Base-by-base conservation (phyloP, 2,797 vertebrate genomes). In the Amphiprion clarkii region DNA sequence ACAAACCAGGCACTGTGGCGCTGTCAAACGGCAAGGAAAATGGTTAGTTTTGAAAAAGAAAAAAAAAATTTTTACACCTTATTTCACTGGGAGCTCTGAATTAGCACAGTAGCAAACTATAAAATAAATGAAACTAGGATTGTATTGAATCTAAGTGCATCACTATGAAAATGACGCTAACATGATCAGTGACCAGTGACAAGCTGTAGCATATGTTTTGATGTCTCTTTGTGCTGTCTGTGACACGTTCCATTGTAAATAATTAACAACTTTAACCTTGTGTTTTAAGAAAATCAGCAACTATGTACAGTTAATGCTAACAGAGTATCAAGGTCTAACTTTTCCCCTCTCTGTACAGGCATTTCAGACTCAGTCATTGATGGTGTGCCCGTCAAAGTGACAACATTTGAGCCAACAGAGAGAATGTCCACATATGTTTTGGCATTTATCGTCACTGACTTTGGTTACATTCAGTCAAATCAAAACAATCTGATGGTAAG, bases 361-460 rank as follows among this genome's bases (percentile, higher is more conserved):
- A 61, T 12, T 2, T 0, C 0, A 3, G 10, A 63, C 31, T 1
- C 23, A 5, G 0, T 4, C 6, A 67, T 91, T 0, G 6, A 73
- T 0, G 75, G 56, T 0, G 0, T 19, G 11, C 0, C 0, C 0
- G 95, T 97, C 93, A 90, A 0, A 0, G 0, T 85, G 63, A 97
- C 96, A 0, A 71, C 62, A 10, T 99, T 97, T 36, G 0, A 94
- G 0, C 89, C 93, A 61, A 98, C 97, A 0, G 75, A 90, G 52
- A 95, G 9, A 64, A 99, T 99, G 98, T 98, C 97, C 56, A 97
- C 97, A 0, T 99, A 99, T 83, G 89, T 99, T 49, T 81, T 99
- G 91, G 98, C 96, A 6, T 98, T 97, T 63, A 96, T 99, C 0
- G 94, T 99, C 88, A 95, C 95, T 31, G 89, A 97, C 81, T 99